A percentile compares a stretch with the other conserved stretches of the same genome.
phyloP scores from a whole-genome alignment of 2,888 invertebrate genomes.

The Julus scanicus region DNA sequence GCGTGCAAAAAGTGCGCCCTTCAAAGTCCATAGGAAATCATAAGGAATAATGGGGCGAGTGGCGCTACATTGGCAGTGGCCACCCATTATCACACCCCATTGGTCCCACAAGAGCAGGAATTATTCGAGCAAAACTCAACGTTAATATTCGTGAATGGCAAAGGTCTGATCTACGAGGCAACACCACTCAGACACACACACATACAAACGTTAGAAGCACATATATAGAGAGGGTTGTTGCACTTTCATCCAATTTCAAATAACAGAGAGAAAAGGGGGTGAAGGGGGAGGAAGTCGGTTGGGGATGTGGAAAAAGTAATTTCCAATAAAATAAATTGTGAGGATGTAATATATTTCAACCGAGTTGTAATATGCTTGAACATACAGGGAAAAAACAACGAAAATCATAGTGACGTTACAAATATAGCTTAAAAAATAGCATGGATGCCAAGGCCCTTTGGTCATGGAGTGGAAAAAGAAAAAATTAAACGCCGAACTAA shows the following conservation, averaged over 20 bases:
- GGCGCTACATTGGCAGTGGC: background rate
- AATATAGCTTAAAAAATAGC: background rate
- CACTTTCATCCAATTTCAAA: conserved; percentile 39
- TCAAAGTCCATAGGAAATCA: background rate
- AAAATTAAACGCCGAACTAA: background rate
- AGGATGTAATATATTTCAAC: conserved; percentile 38
- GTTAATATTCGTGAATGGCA: conserved; percentile 27
- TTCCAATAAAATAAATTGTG: conserved; percentile 42
- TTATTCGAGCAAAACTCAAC: conserved; percentile 23
- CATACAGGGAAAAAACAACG: background rate
- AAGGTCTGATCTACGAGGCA: background rate
- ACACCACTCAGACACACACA: background rate
- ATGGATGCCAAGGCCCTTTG: background rate
- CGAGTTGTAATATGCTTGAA: conserved; percentile 16
- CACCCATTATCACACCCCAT: conserved; percentile 36
- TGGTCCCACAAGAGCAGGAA: conserved; percentile 13
- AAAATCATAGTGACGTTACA: background rate
- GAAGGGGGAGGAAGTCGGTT: background rate
- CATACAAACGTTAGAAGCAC: background rate
- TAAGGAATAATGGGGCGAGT: background rate
- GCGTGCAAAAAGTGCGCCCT: background rate
- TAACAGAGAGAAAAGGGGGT: background rate
- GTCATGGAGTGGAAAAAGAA: background rate
- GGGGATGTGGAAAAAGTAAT: conserved; percentile 35
- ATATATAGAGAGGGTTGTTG: background rate